A percentile compares a stretch with the other conserved stretches of the same genome.
These are phyloP conservation scores for Siphlonurus alternatus DNA, from an alignment of 2,888 invertebrate species.

Conservation along the genomic window DNA sequence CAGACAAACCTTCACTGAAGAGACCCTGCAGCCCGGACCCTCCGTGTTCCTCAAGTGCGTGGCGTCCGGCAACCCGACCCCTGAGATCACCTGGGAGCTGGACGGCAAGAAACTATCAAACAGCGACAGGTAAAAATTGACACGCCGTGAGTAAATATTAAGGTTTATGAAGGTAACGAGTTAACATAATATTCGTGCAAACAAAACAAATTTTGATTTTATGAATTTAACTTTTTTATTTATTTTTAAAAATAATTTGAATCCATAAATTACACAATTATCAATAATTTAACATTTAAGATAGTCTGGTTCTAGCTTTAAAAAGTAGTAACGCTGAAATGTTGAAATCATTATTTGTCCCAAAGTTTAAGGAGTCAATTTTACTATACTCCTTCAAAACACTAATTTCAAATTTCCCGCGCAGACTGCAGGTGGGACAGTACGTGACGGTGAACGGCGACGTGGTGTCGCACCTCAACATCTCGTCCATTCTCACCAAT, in stretches of 20 bases:
- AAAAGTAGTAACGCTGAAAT: too few species aligned
- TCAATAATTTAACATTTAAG: too few species aligned
- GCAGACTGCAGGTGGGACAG: conserved; percentile 24
- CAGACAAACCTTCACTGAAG: conserved; percentile 71
- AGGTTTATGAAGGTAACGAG: neutral
- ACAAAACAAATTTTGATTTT: neutral
- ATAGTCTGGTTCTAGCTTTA: too few species aligned
- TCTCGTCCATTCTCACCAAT: conserved; percentile 75
- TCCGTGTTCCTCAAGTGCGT: conserved; percentile 79
- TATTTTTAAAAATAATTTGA: too few species aligned
- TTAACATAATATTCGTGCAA: neutral
- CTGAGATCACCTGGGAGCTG: conserved; percentile 84
- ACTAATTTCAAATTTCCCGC: too few species aligned
- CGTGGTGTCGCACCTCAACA: conserved; percentile 81
- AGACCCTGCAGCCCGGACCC: conserved; percentile 79
- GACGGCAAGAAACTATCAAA: conserved; percentile 70
- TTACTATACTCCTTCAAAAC: too few species aligned
- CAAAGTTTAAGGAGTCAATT: too few species aligned
- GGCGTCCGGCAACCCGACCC: conserved; percentile 87
- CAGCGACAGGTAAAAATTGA: conserved; percentile 37
- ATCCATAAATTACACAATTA: too few species aligned
- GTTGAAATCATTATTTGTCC: too few species aligned
- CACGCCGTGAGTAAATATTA: neutral
- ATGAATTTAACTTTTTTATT: too few species aligned
- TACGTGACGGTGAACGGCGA: conserved; percentile 36